Evolutionary conservation across 2,797 vertebrate species (phyloP).

Genomic region (Argyrosomus regius): DNA sequence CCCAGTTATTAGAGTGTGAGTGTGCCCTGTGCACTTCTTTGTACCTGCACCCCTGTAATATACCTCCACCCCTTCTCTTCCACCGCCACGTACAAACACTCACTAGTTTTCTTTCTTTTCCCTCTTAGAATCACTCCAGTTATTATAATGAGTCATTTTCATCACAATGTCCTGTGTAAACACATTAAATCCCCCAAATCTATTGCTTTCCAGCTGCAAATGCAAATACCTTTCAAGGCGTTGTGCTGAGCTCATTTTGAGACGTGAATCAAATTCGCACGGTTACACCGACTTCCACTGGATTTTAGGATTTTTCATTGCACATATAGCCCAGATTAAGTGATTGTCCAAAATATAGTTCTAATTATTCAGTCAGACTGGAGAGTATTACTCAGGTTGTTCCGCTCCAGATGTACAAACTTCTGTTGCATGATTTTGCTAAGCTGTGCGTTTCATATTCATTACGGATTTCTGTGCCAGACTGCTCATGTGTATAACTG

Average conservation of each 20-base stretch:
- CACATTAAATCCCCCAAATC: conserved; percentile 22
- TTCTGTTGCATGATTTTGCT: conserved; percentile 42
- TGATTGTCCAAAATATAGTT: conserved; percentile 32
- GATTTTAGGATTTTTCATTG: conserved; percentile 14
- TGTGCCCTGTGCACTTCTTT: conserved; percentile 36
- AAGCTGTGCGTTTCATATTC: conserved; percentile 43
- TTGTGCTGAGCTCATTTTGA: conserved; percentile 22
- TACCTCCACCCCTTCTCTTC: conserved; percentile 7
- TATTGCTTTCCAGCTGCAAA: conserved; percentile 14
- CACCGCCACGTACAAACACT: conserved; percentile 1
- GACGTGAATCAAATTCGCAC: conserved; percentile 8
- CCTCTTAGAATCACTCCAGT: conserved; percentile 1
- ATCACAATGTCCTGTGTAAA: conserved; percentile 28
- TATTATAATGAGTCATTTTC: conserved; percentile 10
- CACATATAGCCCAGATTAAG: conserved; percentile 34
- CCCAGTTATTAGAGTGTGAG: conserved; percentile 1
- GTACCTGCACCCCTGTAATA: conserved; percentile 34
- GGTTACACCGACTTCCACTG: conserved; percentile 7
- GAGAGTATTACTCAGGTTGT: conserved; percentile 8
- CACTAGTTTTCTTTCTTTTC: background rate
- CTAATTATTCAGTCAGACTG: conserved; percentile 4
- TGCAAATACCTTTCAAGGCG: conserved; percentile 12
- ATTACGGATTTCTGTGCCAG: conserved; percentile 6
- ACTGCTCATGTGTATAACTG: conserved; percentile 1
- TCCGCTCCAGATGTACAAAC: conserved; percentile 31